Evolutionary conservation across 2,888 invertebrate species (phyloP), one percentile per base, ranked within the genome.

Genomic region (Phorcus lineatus): DNA sequence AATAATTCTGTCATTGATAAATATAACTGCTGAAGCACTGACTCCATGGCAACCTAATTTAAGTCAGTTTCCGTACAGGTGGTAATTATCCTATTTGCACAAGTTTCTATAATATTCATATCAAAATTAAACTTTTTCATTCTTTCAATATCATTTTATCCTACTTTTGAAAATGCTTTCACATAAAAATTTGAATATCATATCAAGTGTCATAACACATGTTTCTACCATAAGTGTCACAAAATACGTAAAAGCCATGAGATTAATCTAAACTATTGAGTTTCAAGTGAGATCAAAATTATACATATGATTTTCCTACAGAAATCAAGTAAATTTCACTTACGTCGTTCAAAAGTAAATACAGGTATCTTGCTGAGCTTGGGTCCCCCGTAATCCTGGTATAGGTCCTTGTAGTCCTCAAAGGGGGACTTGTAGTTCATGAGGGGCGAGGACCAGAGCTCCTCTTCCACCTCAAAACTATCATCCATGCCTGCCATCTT

Each of bases 391-490:
- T 74, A 74, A 62, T 88, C 88, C n/a, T 86, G 86, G 85, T 87
- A 91, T 80, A 91, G 82, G 83, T 91, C 90, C 85, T 87, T 87
- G 82, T 88, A 91, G 79, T 91, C 91, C 52, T 89, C 89, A 82
- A 91, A 91, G 0, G 91, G 91, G 7, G 90, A 90, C 52, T 83
- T 85, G 83, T 91, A 89, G 77, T 90, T 87, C 90, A 91, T 90
- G 53, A 90, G 82, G 0, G 90, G 91, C 0, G 90, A 90, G 0
- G 89, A 88, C 90, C 90, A 91, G 24, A 91, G 74, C 1, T 88
- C 86, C 76, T 88, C 88, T 28, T 83, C 86, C 80, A 78, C 66
- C 19, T 81, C 81, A 77, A 85, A 83, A 24, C 75, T 81, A 7
- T 81, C 82, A 24, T 83, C 85, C 28, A 77, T 47, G 2, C 81